Evolutionary conservation across 92 coral and sea anemone species (phyloP).

Genomic region (Hydrozoanthus gracilis): DNA sequence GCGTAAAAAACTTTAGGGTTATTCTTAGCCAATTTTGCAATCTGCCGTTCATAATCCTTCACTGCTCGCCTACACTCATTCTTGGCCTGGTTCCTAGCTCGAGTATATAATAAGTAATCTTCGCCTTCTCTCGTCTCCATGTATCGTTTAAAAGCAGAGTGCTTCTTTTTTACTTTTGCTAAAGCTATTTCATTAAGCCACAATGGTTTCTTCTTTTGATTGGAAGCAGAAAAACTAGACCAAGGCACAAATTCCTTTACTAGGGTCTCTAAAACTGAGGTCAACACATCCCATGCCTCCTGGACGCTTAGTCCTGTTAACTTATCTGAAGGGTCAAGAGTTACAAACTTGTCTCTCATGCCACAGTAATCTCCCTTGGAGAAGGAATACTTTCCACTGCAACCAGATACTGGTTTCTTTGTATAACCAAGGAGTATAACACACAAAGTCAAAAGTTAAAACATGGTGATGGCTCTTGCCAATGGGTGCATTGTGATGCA

Average conservation of each 20-base stretch:
- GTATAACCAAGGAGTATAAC: no score
- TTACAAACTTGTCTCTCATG: background rate
- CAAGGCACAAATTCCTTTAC: background rate
- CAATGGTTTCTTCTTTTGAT: background rate
- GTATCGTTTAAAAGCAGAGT: background rate
- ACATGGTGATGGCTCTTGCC: background rate
- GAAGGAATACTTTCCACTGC: background rate
- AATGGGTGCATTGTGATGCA: background rate
- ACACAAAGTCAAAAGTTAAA: background rate
- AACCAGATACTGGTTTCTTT: background rate
- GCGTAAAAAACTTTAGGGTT: background rate
- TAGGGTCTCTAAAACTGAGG: background rate
- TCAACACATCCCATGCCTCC: background rate
- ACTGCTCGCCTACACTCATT: background rate
- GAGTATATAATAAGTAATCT: background rate
- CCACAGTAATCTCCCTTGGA: background rate
- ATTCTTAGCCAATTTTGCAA: background rate
- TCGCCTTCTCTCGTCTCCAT: background rate
- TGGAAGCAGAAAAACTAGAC: background rate
- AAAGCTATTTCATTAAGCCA: background rate
- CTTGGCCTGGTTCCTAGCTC: background rate
- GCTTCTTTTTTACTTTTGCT: background rate
- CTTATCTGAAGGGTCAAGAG: background rate
- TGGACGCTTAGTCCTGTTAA: background rate
- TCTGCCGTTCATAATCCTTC: background rate